Base-by-base conservation (phyloP, 2,797 vertebrate species). In the Thalassophryne amazonica region DNA sequence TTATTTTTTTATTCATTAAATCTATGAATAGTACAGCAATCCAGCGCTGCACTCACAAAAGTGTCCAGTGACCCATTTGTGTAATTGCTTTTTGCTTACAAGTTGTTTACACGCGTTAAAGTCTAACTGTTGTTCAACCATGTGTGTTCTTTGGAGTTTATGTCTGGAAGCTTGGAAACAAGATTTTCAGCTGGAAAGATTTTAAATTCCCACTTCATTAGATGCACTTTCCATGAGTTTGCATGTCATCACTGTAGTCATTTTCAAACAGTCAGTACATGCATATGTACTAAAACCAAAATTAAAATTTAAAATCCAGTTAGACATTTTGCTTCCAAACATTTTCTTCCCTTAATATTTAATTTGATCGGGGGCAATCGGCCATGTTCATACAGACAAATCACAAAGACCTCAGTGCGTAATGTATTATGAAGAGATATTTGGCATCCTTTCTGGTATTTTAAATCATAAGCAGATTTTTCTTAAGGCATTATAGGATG, bases 351-450 rank as follows among this genome's bases (percentile, higher is more conserved):
- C 36, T 31, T 42, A 16, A 25, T 60, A 71, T 65, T 60, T 62
- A 70, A 81, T 80, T 64, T 52, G 51, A 76, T 53, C 34, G 11
- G 38, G 76, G 67, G 73, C 53, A 33, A 73, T 60, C 68, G 63
- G 75, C 73, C 76, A 84, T 86, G 85, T 81, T 67, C 60, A 57
- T 62, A 67, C 52, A 77, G 74, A 87, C 85, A 81, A 84, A 81
- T 86, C 80, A 74, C 36, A 48, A 64, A 78, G 84, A 78, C 76
- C 73, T 85, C 80, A 69, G 62, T 84, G 59, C 62, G 58, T 68
- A 80, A 79, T 75, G 38, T 59, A 70, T 80, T 53, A 71, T 37
- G 48, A 28, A 37, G 15, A 18, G 18, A 27, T 28, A 52, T 76
- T 72, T 82, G 82, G 82, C 76, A 69, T 39, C 4, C 6, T 59